These are phyloP conservation scores for Zaprionus lachaisei DNA, from an alignment of 1,140 invertebrate species.

Conservation along the genomic window DNA sequence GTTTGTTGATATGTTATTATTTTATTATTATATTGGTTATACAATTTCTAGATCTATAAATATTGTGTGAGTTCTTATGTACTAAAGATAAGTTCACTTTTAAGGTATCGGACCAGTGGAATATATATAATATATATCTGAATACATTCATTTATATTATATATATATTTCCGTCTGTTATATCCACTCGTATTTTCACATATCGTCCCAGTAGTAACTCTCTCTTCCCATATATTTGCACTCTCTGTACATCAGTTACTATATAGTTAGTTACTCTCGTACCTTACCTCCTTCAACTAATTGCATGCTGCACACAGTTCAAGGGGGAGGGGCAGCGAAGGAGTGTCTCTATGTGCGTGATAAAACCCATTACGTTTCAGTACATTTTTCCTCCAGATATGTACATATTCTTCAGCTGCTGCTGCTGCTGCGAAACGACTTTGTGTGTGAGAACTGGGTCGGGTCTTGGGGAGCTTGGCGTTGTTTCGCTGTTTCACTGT, in stretches of 20 bases:
- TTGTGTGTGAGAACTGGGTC: conserved; percentile 80
- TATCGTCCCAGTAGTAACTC: conserved; percentile 2
- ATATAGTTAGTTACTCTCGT: neutral
- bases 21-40: no score
- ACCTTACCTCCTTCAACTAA: conserved; percentile 1
- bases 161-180: neutral
- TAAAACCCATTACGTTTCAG: conserved; percentile 76
- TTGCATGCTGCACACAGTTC: conserved; percentile 15
- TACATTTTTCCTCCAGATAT: conserved; percentile 61
- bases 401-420: conserved; percentile 28
- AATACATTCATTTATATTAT: neutral
- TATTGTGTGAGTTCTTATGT: no score
- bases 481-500: conserved; percentile 40
- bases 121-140: no score
- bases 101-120: no score
- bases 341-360: conserved; percentile 66
- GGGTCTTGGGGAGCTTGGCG: conserved; percentile 4
- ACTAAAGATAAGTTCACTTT: no score
- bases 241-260: neutral
- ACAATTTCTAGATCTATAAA: no score
- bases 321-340: conserved; percentile 3
- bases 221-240: neutral
- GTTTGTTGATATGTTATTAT: no score
- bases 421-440: conserved; percentile 67
- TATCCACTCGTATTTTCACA: neutral